Base-by-base conservation (phyloP, 1,140 invertebrate genomes). In the Thalassaphorura encarpata region DNA sequence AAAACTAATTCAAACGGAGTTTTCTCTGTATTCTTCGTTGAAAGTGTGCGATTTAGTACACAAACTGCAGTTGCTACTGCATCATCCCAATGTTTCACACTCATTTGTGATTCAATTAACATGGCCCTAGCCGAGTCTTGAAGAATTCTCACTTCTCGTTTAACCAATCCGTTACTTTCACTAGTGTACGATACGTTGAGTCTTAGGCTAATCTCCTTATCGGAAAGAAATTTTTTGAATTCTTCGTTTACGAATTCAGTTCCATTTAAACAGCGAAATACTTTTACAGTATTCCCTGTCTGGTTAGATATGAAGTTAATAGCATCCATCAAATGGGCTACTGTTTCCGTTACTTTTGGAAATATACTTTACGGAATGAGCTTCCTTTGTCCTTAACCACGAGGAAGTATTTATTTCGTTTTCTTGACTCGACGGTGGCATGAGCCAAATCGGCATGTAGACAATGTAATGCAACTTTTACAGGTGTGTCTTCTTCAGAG, bases 1-100 rank as follows among this genome's bases (percentile, higher is more conserved):
- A 29, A 66, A 50, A 60, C 58, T 16, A 66, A 24, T 40, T 68
- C 66, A 23, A 54, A 52, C 39, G 58, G 66, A 19, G 63, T 66
- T 21, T 48, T 58, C n/a, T n/a, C n/a, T n/a, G n/a, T n/a, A n/a
- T n/a, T n/a, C n/a, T n/a, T n/a, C 0, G 29, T 2, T n/a, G n/a
- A n/a, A n/a, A n/a, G n/a, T n/a, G n/a, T n/a, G n/a, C n/a, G n/a
- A n/a, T n/a, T n/a, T n/a, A n/a, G n/a, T n/a, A n/a, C n/a, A n/a
- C n/a, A n/a, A n/a, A n/a, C n/a, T n/a, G n/a, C n/a, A n/a, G n/a
- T n/a, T n/a, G n/a, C n/a, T n/a, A n/a, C n/a, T n/a, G n/a, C n/a
- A n/a, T n/a, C n/a, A n/a, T n/a, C n/a, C n/a, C n/a, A n/a, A n/a
- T n/a, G n/a, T n/a, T n/a, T n/a, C n/a, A n/a, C n/a, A n/a, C n/a